Conservation (phyloP, 1,140 invertebrate genomes). For the Delia radicum region DNA sequence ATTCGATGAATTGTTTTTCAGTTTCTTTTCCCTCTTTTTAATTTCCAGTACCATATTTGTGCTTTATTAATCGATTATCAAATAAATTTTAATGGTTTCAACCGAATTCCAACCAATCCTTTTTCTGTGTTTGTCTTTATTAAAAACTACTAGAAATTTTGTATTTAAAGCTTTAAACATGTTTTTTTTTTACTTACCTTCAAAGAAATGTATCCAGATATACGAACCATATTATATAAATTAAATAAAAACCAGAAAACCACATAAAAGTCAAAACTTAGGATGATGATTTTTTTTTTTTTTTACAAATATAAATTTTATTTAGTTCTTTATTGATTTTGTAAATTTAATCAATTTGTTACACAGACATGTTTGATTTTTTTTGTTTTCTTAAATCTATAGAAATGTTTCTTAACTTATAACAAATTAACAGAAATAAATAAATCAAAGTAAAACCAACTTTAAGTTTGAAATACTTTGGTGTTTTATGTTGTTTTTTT, state of each 20-base stretch:
- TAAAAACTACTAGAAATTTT: too few relatives aligned
- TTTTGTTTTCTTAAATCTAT: not conserved
- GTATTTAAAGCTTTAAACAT: not conserved
- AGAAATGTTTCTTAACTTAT: not conserved
- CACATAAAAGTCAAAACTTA: not conserved
- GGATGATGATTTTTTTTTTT: not conserved
- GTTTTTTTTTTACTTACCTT: not conserved
- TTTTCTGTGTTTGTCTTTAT: too few relatives aligned
- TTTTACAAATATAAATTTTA: constrained; percentile 30
- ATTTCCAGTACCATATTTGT: too few relatives aligned
- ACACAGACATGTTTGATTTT: not conserved
- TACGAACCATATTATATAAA: not conserved
- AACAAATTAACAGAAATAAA: not conserved
- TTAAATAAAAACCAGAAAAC: too few relatives aligned
- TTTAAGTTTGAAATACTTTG: not conserved
- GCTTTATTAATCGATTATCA: too few relatives aligned
- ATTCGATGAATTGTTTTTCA: too few relatives aligned
- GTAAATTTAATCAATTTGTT: constrained; percentile 9
- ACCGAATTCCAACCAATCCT: too few relatives aligned
- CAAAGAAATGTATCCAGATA: too few relatives aligned
- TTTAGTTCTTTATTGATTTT: constrained; percentile 11
- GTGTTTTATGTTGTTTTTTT: not conserved
- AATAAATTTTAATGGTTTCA: too few relatives aligned
- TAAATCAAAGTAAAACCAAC: not conserved
- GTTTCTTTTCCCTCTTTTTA: too few relatives aligned